These are phyloP conservation scores for Champsocephalus gunnari DNA, from an alignment of 2,797 vertebrate genomes.

Conservation along the genomic window DNA sequence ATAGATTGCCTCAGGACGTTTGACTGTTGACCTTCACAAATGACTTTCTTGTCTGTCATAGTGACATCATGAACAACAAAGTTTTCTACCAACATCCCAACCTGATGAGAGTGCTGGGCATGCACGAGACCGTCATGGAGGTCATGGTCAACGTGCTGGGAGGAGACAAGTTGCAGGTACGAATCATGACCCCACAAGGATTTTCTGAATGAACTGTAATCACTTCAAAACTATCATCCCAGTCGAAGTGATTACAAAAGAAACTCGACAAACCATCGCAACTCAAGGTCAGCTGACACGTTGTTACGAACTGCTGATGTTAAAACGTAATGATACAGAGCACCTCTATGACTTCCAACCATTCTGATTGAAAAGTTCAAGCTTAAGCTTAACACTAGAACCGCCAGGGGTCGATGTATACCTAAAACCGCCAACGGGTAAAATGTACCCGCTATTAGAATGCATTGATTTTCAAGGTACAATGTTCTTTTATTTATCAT, in stretches of 20 bases:
- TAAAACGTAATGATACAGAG: not conserved
- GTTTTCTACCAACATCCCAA: constrained; percentile 99
- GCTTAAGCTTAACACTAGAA: too few relatives aligned
- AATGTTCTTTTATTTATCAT: too few relatives aligned
- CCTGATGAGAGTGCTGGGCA: constrained; percentile 97
- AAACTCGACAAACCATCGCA: not conserved
- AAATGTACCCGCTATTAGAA: too few relatives aligned
- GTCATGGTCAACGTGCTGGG: constrained; percentile 99
- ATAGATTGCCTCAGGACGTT: not conserved
- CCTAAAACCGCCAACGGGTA: too few relatives aligned
- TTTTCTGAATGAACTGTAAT: not conserved
- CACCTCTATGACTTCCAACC: not conserved
- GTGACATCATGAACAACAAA: constrained; percentile 99
- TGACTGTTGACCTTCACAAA: not conserved
- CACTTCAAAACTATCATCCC: not conserved
- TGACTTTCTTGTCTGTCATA: constrained; percentile 62
- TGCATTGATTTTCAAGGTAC: too few relatives aligned
- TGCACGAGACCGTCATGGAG: constrained; percentile 99
- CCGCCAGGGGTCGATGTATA: too few relatives aligned
- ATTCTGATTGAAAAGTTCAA: not conserved
- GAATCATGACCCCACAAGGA: not conserved
- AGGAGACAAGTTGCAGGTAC: constrained; percentile 95
- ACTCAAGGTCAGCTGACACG: not conserved
- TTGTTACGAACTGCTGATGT: not conserved
- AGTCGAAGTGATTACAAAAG: too few relatives aligned